Evolutionary conservation across 2,113 vertebrate genomes (phyloP).

Genomic region (Abramis brama): DNA sequence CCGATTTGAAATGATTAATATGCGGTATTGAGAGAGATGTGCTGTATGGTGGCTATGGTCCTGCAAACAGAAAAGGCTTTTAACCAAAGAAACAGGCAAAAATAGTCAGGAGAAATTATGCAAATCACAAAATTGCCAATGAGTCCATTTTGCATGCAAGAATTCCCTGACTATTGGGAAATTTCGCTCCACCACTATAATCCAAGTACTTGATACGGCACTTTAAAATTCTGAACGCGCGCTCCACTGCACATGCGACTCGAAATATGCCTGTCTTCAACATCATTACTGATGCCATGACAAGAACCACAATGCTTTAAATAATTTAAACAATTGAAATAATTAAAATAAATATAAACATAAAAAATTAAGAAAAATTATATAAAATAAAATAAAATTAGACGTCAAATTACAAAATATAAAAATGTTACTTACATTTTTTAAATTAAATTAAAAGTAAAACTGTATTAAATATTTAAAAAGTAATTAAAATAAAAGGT

Average conservation of each 20-base stretch:
- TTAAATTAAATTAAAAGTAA: background rate
- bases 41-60: background rate
- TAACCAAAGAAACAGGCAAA: background rate
- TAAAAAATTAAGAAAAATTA: background rate
- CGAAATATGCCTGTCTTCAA: background rate
- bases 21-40: background rate
- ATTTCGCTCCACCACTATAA: background rate
- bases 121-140: background rate
- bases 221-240: background rate
- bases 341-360: background rate
- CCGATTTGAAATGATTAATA: background rate
- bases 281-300: background rate
- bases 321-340: background rate
- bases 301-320: background rate
- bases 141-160: conserved; percentile 3
- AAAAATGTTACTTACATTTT: background rate
- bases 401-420: background rate
- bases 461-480: background rate
- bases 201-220: background rate
- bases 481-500: background rate
- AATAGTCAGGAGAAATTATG: background rate
- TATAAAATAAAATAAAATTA: background rate
- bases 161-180: background rate
- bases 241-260: background rate
- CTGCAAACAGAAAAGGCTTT: background rate